Conservation (phyloP, 2,888 invertebrate genomes). For the Cetonia aurata region DNA sequence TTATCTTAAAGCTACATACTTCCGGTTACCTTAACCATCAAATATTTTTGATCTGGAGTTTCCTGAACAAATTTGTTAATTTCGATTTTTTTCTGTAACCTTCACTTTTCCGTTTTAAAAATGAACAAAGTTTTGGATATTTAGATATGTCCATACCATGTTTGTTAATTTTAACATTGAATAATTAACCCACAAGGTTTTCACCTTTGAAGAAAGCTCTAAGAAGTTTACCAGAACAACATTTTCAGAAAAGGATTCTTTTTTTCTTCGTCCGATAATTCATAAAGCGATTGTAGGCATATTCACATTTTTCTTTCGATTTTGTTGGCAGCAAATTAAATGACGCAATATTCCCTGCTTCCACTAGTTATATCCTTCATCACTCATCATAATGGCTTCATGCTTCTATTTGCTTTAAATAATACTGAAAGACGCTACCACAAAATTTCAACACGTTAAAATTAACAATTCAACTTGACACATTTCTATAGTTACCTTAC, state of each 20-base stretch:
- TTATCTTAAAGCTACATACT: not conserved
- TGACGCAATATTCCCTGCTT: too few species aligned
- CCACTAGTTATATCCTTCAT: too few species aligned
- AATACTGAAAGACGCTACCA: too few species aligned
- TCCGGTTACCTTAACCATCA: not conserved
- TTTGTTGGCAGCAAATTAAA: too few species aligned
- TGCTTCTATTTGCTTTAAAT: too few species aligned
- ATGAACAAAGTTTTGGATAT: constrained; percentile 19
- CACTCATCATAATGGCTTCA: too few species aligned
- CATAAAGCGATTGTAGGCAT: too few species aligned
- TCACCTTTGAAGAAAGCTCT: constrained; percentile 13
- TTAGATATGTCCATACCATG: constrained; percentile 6
- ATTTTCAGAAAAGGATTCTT: constrained; percentile 5
- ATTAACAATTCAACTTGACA: too few species aligned
- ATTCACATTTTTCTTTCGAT: not conserved
- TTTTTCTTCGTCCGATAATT: too few species aligned
- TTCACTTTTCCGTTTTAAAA: not conserved
- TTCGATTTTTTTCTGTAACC: too few species aligned
- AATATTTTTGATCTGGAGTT: not conserved
- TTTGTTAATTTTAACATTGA: constrained; percentile 8
- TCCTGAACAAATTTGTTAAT: constrained; percentile 2
- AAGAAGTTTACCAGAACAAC: constrained; percentile 9
- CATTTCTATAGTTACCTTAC: too few species aligned
- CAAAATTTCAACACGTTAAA: too few species aligned
- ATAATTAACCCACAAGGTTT: constrained; percentile 13